Evolutionary conservation across 2,113 vertebrate species (phyloP).

Genomic region (Anarhynchus alexandrinus): DNA sequence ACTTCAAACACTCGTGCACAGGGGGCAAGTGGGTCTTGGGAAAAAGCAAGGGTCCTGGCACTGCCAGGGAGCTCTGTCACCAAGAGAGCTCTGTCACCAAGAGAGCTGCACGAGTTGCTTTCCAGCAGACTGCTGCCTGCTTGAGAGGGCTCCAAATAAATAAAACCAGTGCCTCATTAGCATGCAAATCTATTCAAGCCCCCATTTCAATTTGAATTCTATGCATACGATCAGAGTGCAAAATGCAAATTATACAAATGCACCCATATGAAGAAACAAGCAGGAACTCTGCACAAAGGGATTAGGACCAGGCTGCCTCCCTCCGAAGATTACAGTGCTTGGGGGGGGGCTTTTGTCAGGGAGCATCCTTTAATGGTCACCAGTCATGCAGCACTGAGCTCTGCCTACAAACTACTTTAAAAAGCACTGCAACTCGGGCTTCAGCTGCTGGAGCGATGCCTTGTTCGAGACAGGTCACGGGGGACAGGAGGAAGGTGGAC

Average conservation of each 20-base stretch:
- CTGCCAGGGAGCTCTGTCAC: not conserved
- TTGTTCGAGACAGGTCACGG: not conserved
- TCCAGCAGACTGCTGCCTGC: conserved; percentile 11
- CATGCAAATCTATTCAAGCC: conserved; percentile 78
- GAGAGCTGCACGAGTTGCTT: not conserved
- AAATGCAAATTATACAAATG: conserved; percentile 79
- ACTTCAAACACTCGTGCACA: accelerated
- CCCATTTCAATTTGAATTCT: conserved; percentile 76
- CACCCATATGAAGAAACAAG: conserved; percentile 74
- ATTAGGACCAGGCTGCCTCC: conserved; percentile 64
- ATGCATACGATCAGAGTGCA: conserved; percentile 75
- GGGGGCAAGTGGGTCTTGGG: not conserved
- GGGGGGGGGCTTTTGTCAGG: not conserved
- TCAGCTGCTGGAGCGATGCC: accelerated
- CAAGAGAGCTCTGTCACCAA: not conserved
- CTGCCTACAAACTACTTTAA: not conserved
- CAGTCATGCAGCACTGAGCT: not conserved
- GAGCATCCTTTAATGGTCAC: conserved; percentile 5
- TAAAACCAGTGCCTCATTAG: conserved; percentile 65
- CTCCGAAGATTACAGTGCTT: not conserved
- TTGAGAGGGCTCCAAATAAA: conserved; percentile 66
- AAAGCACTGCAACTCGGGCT: not conserved
- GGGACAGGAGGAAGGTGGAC: not conserved
- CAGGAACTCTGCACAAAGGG: conserved; percentile 69
- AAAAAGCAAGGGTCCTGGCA: accelerated